Percentiles rank a stretch among this genome's conserved stretches.
Conservation (phyloP, 2,888 invertebrate genomes). For the Cerceris rybyensis region DNA sequence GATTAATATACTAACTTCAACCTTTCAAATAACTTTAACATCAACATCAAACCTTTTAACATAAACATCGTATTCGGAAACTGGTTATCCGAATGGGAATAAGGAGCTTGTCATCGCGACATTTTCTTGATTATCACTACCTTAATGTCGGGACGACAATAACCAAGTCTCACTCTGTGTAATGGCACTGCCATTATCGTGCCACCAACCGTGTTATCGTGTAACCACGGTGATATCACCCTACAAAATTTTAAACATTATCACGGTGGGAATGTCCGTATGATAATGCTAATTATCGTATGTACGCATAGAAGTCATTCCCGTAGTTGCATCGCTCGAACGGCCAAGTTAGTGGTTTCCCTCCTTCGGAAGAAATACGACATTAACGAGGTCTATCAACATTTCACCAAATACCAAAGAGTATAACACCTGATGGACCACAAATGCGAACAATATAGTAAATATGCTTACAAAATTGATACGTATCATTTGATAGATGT, state of each 20-base stretch:
- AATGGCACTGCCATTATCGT: constrained; percentile 39
- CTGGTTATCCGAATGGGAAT: neutral
- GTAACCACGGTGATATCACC: constrained; percentile 31
- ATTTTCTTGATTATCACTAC: constrained; percentile 41
- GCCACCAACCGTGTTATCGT: constrained; percentile 30
- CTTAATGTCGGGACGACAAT: constrained; percentile 40
- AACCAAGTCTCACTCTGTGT: constrained; percentile 27
- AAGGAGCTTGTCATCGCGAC: constrained; percentile 10
- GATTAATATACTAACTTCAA: too few relatives aligned
- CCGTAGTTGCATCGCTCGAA: constrained; percentile 16
- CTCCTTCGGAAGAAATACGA: neutral
- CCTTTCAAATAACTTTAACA: neutral
- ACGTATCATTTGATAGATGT: too few relatives aligned
- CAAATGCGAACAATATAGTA: too few relatives aligned
- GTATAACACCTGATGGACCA: too few relatives aligned
- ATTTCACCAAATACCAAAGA: too few relatives aligned
- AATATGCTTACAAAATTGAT: too few relatives aligned
- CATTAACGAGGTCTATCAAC: too few relatives aligned
- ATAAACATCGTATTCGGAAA: neutral
- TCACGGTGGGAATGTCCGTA: constrained; percentile 27
- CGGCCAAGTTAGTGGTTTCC: constrained; percentile 19
- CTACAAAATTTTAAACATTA: constrained; percentile 39
- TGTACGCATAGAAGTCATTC: constrained; percentile 13
- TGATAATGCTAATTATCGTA: constrained; percentile 39
- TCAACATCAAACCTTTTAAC: neutral